Evolutionary conservation across 1,140 invertebrate species (phyloP), one percentile per base, ranked within the genome.

Genomic region (Drosophila pseudoananassae): DNA sequence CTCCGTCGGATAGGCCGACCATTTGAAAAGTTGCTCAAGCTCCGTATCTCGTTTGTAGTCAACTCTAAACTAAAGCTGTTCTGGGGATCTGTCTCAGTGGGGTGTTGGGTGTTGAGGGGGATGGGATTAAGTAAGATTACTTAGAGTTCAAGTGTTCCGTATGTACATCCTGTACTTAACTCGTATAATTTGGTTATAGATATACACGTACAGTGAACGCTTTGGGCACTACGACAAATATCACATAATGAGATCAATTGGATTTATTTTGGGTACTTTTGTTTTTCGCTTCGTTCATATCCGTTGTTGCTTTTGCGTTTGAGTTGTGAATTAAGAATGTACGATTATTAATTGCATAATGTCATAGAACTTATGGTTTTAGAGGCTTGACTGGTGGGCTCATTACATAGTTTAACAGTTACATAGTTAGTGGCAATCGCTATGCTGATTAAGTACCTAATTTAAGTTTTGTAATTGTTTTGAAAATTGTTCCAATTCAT

Each of bases 201-300:
- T 61, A 66, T 78, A 65, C 66, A 74, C 75, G 81, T 88, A 88
- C 58, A 88, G 83, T 78, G 78, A 87, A 88, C 84, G 83, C 75
- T 87, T 78, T 87, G 83, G 83, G 84, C 79, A 88, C 83, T 87
- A 87, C 83, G 84, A 87, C 83, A 88, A 88, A 88, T 88, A 88
- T 88, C 83, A 88, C 83, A 88, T 88, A 83, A 88, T 88, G 83
- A 88, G 83, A 88, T 88, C 83, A 88, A 89, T 88, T 88, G 83
- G 83, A 88, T 83, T 69, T 85, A 76, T 80, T 63, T 84, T 83
- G 76, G 80, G 80, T 72, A 76, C 74, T 80, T 57, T 66, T 56
- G 50, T 46, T 27, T 69, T 63, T 60, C 36, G 51, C 61, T 59
- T 40, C 43, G 40, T 45, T 20, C 20, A 51, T 57, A 40, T 23